These are phyloP conservation scores for Cantharis nigra DNA, from an alignment of 2,888 invertebrate species.

Conservation along the genomic window DNA sequence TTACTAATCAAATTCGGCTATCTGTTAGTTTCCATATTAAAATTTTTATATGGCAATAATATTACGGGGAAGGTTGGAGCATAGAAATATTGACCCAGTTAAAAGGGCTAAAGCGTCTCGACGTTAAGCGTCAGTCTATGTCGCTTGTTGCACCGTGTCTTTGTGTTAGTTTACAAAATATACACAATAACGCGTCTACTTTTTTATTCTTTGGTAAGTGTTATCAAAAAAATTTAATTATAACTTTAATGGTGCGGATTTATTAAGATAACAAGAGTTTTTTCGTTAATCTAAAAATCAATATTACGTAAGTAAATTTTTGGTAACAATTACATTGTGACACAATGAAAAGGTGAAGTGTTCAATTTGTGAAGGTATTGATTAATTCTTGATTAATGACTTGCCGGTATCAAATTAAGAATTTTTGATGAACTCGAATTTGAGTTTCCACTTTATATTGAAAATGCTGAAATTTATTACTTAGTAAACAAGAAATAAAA, in stretches of 20 bases:
- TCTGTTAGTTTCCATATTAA: neutral
- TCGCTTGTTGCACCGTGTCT: constrained; percentile 16
- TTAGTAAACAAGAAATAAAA: neutral
- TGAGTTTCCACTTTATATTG: neutral
- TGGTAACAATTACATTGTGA: neutral
- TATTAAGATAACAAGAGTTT: neutral
- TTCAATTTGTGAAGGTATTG: neutral
- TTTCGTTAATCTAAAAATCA: neutral
- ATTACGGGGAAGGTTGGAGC: constrained; percentile 4
- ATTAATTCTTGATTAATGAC: neutral
- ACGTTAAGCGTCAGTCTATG: constrained; percentile 10
- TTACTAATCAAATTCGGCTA: neutral
- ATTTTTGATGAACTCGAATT: neutral
- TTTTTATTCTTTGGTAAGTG: neutral
- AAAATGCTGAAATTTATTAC: neutral
- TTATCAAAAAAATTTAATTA: neutral
- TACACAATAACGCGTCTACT: neutral
- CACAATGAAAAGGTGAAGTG: neutral
- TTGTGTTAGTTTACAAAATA: constrained; percentile 3
- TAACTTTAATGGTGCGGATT: neutral
- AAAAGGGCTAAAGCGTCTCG: constrained; percentile 8
- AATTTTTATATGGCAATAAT: neutral
- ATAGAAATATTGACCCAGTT: constrained; percentile 22
- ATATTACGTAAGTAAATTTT: neutral
- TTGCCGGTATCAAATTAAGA: neutral